Evolutionary conservation across 1,140 invertebrate species (phyloP), one percentile per base, ranked within the genome.

Genomic region (Eulimnadia texana): DNA sequence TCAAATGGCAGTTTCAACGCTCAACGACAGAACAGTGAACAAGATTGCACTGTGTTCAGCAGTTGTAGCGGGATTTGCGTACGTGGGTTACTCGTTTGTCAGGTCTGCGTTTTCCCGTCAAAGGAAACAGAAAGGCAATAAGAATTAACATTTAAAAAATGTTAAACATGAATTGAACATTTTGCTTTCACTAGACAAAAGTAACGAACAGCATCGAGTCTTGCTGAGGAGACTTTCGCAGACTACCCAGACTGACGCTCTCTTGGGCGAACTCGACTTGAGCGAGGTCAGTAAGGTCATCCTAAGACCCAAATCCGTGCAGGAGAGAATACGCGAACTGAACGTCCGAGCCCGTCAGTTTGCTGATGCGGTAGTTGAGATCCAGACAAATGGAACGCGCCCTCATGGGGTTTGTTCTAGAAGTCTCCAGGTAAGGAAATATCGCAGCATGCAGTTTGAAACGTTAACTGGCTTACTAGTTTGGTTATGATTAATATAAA

Each of bases 11-110:
- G 33, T 42, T 42, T 42, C 33, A 6, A 42, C 33, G 6, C 33
- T 42, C 6, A 42, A 42, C 33, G 33, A 42, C 33, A 42, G 16
- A 42, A 42, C 49, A 22, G 63, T 70, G 3, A 70, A 66, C 59
- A 66, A 68, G 64, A 68, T 78, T 3, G 77, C 77, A 3, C 63
- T 78, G 19, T 78, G 77, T 63, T 78, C 76, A 11, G 77, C 77
- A 19, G 76, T 78, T 51, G 77, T 78, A 67, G 77, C 77, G 54
- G 77, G 77, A 22, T 78, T 78, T 66, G 77, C 77, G 3, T 78
- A 78, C 65, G 76, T 78, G 27, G 76, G 76, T 16, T 78, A 78
- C 63, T 76, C 75, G n/a, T 74, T 77, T 33, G 75, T 76, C 1
- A 68, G 74, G 62, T 77, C 75, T 54, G 75, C 76, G 16, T 77